Evolutionary conservation across 2,797 vertebrate genomes (phyloP), one percentile per base, ranked within the genome.

Genomic region (Pseudochaenichthys georgianus): DNA sequence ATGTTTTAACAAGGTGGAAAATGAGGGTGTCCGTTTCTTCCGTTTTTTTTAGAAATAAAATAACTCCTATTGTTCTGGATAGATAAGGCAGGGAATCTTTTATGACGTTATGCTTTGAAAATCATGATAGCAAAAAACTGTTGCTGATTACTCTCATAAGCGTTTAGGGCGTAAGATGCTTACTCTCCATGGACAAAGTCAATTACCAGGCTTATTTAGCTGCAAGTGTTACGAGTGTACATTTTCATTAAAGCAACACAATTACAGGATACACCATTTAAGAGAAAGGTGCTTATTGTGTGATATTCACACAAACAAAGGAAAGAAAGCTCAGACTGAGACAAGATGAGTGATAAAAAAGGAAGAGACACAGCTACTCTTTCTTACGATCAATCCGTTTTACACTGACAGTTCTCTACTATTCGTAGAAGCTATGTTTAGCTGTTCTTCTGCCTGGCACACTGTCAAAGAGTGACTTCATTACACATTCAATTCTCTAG

Each of bases 361-460:
- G 50, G 81, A 50, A 63, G 53, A 70, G 64, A 75, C 51, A 19
- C 43, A 64, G 77, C 70, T 83, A 62, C 47, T 73, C 64, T 19
- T 62, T 77, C 63, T 80, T 66, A 68, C 87, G 84, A 91, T 91
- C 82, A 87, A 87, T 90, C 67, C 81, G 55, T 61, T 87, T 66
- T 50, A 62, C 75, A 76, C 81, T 78, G 86, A 90, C 81, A 84
- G 75, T 79, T 70, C 67, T 73, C 75, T 70, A 81, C 85, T 89
- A 73, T 86, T 85, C 68, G 78, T 74, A 76, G 85, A 81, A 61
- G 77, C 86, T 86, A 92, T 85, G 80, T 89, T 89, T 88, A 90
- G 83, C 84, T 75, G 82, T 65, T 77, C 75, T 73, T 43, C 65
- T 82, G 60, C 75, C 70, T 83, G 80, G 79, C 59, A 85, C 58